phyloP scores from a whole-genome alignment of 2,888 invertebrate species.

The Caenorhabditis panamensis region DNA sequence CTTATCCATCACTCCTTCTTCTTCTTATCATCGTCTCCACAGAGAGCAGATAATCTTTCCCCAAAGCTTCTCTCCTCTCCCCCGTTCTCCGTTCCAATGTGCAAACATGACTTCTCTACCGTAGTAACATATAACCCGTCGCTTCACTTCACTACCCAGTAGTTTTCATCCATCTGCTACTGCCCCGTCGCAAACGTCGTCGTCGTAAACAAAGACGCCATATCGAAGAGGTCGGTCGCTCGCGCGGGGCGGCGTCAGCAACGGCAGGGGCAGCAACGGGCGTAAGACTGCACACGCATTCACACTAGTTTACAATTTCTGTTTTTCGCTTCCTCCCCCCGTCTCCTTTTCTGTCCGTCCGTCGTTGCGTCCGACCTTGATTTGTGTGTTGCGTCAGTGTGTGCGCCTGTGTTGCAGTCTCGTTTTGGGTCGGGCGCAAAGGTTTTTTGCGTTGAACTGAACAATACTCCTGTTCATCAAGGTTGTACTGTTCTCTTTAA shows the following conservation, averaged over 20 bases:
- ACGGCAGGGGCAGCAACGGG: too few relatives aligned
- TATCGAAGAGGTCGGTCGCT: not conserved
- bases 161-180: too few relatives aligned
- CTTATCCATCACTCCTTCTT: too few relatives aligned
- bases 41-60: too few relatives aligned
- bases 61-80: too few relatives aligned
- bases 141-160: too few relatives aligned
- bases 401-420: not conserved
- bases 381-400: conserved; percentile 17
- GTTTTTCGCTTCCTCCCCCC: not conserved
- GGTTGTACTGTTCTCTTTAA: not conserved
- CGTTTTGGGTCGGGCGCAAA: conserved; percentile 1
- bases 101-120: too few relatives aligned
- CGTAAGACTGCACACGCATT: conserved; percentile 35
- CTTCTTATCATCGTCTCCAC: too few relatives aligned
- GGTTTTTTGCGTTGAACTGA: too few relatives aligned
- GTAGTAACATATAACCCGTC: too few relatives aligned
- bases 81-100: too few relatives aligned
- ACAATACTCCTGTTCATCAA: too few relatives aligned
- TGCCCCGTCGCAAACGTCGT: conserved; percentile 1
- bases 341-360: not conserved
- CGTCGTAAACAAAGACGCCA: conserved; percentile 41
- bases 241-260: conserved; percentile 23
- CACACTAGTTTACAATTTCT: conserved; percentile 20
- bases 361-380: conserved; percentile 30